Conservation (phyloP, 2,797 vertebrate genomes). For the Todus mexicanus region DNA sequence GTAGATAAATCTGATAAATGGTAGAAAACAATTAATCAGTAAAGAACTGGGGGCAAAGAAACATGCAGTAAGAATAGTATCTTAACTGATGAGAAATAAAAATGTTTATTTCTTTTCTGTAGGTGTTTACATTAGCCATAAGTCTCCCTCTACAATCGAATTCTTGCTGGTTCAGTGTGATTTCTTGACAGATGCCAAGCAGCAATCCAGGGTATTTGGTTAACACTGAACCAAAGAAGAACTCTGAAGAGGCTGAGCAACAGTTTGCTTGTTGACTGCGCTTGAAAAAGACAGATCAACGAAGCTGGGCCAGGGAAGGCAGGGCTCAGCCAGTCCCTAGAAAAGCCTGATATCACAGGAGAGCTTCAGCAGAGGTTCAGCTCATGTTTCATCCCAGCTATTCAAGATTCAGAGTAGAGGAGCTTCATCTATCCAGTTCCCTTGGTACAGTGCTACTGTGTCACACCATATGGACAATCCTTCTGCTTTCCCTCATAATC, state of each 20-base stretch:
- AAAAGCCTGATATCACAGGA: neutral
- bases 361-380: neutral
- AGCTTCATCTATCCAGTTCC: neutral
- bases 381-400: neutral
- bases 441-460: neutral
- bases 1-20: neutral
- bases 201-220: neutral
- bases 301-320: neutral
- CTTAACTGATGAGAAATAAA: neutral
- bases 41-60: neutral
- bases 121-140: neutral
- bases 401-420: neutral
- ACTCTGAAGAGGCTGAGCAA: neutral
- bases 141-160: neutral
- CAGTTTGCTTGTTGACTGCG: neutral
- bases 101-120: conserved; percentile 1
- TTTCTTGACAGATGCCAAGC: neutral
- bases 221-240: neutral
- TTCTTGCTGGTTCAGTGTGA: neutral
- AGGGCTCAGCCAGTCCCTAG: neutral
- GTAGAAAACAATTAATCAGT: neutral
- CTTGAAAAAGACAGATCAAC: neutral
- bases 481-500: neutral
- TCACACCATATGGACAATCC: neutral
- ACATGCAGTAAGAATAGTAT: neutral